Percentiles rank a stretch among this genome's conserved stretches.
Conservation (phyloP, 1,140 invertebrate species). For the Episyrphus balteatus region DNA sequence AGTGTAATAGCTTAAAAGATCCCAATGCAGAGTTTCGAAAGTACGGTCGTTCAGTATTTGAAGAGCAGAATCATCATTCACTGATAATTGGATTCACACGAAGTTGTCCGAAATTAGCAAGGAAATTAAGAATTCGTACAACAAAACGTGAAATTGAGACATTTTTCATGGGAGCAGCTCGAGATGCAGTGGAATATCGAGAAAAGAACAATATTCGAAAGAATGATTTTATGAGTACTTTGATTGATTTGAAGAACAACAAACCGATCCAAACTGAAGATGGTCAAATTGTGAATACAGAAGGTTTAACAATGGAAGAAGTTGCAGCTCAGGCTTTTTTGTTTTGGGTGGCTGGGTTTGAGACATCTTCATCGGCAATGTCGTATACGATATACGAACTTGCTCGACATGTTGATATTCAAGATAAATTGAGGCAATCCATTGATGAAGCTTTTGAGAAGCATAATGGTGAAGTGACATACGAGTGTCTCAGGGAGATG, state of each 20-base stretch:
- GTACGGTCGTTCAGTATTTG: constrained; percentile 20
- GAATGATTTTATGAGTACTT: constrained; percentile 44
- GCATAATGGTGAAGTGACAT: constrained; percentile 17
- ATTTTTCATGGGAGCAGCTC: constrained; percentile 36
- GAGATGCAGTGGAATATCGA: constrained; percentile 34
- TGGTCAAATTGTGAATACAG: neutral
- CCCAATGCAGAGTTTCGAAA: constrained; percentile 37
- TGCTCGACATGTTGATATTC: constrained; percentile 41
- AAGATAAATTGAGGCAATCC: constrained; percentile 36
- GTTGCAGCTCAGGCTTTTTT: constrained; percentile 37
- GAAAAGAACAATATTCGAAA: constrained; percentile 27
- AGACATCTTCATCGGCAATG: constrained; percentile 46
- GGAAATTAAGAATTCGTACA: constrained; percentile 10
- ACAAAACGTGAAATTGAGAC: constrained; percentile 11
- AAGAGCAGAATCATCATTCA: constrained; percentile 10
- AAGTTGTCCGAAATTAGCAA: constrained; percentile 18
- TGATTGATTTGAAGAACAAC: constrained; percentile 39
- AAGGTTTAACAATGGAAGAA: constrained; percentile 5
- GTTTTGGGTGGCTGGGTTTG: constrained; percentile 47
- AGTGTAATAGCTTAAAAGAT: constrained; percentile 37
- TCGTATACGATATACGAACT: constrained; percentile 38
- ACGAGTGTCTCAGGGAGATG: constrained; percentile 31
- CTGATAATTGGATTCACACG: constrained; percentile 10
- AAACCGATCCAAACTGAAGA: neutral
- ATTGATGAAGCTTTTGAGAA: constrained; percentile 39